These are phyloP conservation scores for Falco berigora DNA, from an alignment of 2,797 vertebrate genomes.

Conservation along the genomic window DNA sequence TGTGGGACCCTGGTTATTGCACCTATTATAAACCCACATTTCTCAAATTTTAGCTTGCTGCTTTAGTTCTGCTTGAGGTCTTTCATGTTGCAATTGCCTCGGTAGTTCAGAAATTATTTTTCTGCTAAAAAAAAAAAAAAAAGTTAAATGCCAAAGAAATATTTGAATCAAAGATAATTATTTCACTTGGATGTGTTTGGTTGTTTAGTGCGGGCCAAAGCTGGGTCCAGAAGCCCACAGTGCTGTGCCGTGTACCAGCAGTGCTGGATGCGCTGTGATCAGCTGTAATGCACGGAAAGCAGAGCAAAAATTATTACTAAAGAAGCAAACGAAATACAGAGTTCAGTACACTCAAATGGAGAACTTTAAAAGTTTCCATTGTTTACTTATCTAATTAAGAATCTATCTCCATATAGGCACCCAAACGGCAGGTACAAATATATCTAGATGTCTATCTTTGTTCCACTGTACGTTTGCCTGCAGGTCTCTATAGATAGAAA, in stretches of 20 bases:
- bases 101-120: not conserved
- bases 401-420: constrained; percentile 59
- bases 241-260: not conserved
- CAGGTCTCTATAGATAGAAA: constrained; percentile 69
- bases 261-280: not conserved
- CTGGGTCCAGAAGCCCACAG: not conserved
- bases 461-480: constrained; percentile 72
- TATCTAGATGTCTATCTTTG: constrained; percentile 69
- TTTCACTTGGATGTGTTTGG: not conserved
- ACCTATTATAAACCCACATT: not conserved
- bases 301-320: not conserved
- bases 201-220: not conserved
- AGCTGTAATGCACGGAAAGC: not conserved
- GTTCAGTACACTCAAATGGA: not conserved
- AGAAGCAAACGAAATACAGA: not conserved
- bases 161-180: not conserved
- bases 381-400: constrained; percentile 69
- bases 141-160: not conserved
- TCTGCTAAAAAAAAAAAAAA: not conserved
- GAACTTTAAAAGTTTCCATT: constrained; percentile 77
- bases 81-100: fast-evolving
- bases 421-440: constrained; percentile 60
- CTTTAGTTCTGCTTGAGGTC: not conserved
- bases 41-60: not conserved
- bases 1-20: not conserved